phyloP scores from a whole-genome alignment of 2,113 vertebrate genomes.

The Bubo bubo region DNA sequence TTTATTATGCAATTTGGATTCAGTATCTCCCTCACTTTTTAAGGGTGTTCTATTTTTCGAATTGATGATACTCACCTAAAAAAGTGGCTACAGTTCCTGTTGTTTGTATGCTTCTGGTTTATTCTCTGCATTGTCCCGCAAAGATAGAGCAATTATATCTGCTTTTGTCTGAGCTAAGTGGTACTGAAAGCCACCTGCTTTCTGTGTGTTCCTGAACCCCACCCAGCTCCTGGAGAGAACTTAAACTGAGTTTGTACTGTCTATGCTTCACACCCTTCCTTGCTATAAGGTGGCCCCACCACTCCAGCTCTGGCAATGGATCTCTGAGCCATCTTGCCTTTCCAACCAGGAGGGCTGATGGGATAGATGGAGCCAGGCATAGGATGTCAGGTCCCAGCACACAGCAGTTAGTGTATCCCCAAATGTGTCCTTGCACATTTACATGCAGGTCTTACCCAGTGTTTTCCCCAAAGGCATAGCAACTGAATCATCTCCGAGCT shows the following conservation, averaged over 20 bases:
- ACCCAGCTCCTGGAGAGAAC: not conserved
- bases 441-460: slow-evolving; percentile 18
- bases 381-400: not conserved
- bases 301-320: not conserved
- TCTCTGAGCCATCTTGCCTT: not conserved
- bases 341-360: not conserved
- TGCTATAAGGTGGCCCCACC: not conserved
- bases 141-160: not conserved
- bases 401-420: not conserved
- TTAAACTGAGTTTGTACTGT: not conserved
- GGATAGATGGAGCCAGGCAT: not conserved
- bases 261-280: not conserved
- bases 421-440: not conserved
- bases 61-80: slow-evolving; percentile 8
- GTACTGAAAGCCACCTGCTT: not conserved
- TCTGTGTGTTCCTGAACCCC: not conserved
- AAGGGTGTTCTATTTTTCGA: not conserved
- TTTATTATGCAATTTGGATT: not conserved
- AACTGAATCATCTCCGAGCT: slow-evolving; percentile 46
- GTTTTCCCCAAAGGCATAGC: slow-evolving; percentile 21
- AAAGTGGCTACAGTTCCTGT: not conserved
- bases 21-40: not conserved
- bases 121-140: not conserved
- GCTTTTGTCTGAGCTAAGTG: not conserved
- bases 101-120: not conserved